phyloP scores from a whole-genome alignment of 2,888 invertebrate species.

The Amblyjoppa fuscipennis region DNA sequence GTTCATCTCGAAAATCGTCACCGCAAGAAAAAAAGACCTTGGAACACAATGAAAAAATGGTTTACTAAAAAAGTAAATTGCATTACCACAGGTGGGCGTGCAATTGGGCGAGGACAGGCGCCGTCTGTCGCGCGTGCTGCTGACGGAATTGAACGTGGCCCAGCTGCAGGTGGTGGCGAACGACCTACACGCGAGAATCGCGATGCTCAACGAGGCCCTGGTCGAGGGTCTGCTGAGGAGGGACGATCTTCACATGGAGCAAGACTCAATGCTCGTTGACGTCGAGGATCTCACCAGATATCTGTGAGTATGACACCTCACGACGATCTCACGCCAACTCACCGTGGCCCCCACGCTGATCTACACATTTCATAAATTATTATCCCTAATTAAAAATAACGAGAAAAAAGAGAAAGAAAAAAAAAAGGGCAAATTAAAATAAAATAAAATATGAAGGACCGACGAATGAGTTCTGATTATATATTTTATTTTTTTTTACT shows the following conservation, averaged over 20 bases:
- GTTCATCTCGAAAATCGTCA: too few species aligned
- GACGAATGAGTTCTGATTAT: not conserved
- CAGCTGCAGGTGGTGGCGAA: slow-evolving; percentile 98
- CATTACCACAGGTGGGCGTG: slow-evolving; percentile 88
- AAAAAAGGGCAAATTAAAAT: not conserved
- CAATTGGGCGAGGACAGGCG: slow-evolving; percentile 93
- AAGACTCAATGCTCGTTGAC: slow-evolving; percentile 98
- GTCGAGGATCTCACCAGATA: slow-evolving; percentile 97
- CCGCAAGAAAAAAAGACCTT: not conserved
- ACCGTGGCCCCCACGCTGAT: slow-evolving; percentile 30
- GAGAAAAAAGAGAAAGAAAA: not conserved
- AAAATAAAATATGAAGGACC: not conserved
- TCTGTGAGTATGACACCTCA: slow-evolving; percentile 88
- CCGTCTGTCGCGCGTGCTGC: slow-evolving; percentile 93
- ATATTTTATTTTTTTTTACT: not conserved
- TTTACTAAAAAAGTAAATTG: not conserved
- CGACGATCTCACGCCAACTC: slow-evolving; percentile 29
- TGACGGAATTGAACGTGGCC: slow-evolving; percentile 97
- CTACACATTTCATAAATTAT: not conserved
- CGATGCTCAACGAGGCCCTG: slow-evolving; percentile 95
- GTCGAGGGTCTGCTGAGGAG: slow-evolving; percentile 96
- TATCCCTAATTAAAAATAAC: not conserved
- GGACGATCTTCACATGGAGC: slow-evolving; percentile 98
- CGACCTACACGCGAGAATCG: slow-evolving; percentile 97
- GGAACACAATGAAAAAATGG: not conserved